phyloP scores from a whole-genome alignment of 1,140 invertebrate species.

The Brachionus asplanchnoidis region DNA sequence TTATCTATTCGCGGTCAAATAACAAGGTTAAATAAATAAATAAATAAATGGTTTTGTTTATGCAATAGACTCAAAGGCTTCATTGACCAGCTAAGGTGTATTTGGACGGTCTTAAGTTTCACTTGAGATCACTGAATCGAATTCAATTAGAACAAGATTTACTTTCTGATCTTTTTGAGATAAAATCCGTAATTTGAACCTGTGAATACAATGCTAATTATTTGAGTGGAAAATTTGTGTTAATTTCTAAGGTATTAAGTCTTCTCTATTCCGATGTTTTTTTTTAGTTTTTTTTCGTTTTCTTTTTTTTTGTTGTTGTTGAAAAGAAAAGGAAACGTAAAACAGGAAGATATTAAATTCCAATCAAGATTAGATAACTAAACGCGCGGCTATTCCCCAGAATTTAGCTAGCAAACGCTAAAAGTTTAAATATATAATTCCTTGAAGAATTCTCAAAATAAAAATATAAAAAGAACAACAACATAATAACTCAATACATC shows the following conservation, averaged over 20 bases:
- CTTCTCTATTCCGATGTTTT: too few relatives aligned
- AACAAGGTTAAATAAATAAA: neutral
- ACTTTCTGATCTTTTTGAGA: neutral
- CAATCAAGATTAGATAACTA: conserved; percentile 27
- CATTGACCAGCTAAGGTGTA: conserved; percentile 1
- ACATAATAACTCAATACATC: too few relatives aligned
- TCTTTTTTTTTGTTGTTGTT: neutral
- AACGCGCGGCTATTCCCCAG: neutral
- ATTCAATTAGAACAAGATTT: conserved; percentile 36
- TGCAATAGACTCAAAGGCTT: conserved; percentile 23
- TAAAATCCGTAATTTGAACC: conserved; percentile 32
- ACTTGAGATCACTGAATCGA: conserved; percentile 10
- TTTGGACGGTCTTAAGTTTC: neutral
- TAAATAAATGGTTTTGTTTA: neutral
- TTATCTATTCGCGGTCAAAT: neutral
- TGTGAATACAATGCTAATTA: neutral
- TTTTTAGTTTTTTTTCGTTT: neutral
- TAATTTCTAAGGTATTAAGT: conserved; percentile 33
- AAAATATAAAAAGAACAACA: too few relatives aligned
- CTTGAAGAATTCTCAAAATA: neutral
- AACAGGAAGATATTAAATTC: conserved; percentile 27
- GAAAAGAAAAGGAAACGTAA: neutral
- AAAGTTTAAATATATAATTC: neutral
- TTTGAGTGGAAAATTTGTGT: conserved; percentile 18
- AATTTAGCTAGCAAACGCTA: conserved; percentile 9